Percentiles rank a stretch among this genome's conserved stretches.
Conservation (phyloP, 1,140 invertebrate genomes). For the Drosophila asahinai region DNA sequence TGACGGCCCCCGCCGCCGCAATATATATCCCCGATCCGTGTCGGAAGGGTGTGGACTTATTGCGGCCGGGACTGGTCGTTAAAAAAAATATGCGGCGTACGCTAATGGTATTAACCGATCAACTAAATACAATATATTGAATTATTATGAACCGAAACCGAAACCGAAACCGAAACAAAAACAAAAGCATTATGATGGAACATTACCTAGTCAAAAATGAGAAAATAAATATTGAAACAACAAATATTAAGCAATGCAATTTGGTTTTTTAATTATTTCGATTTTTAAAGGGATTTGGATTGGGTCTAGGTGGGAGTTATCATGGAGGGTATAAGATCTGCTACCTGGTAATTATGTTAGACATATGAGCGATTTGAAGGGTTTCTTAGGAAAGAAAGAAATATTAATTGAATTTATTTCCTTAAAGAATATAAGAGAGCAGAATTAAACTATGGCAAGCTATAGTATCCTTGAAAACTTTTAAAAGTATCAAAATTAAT, state of each 20-base stretch:
- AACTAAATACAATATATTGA: slow-evolving; percentile 66
- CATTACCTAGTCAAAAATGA: slow-evolving; percentile 79
- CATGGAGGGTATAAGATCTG: no score
- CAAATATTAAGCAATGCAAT: slow-evolving; percentile 63
- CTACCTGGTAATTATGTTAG: no score
- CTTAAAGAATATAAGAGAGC: no score
- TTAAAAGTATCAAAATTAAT: no score
- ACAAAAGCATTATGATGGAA: slow-evolving; percentile 61
- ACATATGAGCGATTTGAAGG: no score
- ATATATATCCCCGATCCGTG: slow-evolving; percentile 3
- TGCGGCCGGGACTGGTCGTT: slow-evolving; percentile 5
- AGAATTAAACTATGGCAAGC: no score
- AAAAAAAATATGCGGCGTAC: slow-evolving; percentile 16
- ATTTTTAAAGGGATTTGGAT: not conserved
- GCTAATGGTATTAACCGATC: slow-evolving; percentile 69
- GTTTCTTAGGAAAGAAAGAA: no score
- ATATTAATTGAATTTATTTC: no score
- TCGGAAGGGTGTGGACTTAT: not conserved
- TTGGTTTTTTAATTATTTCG: not conserved
- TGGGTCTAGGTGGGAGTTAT: not conserved
- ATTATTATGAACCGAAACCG: slow-evolving; percentile 57
- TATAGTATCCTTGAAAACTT: no score
- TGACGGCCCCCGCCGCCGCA: not conserved
- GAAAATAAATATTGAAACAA: slow-evolving; percentile 77
- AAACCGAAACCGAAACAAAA: slow-evolving; percentile 3